Evolutionary conservation across 2,797 vertebrate species (phyloP), one percentile per base, ranked within the genome.

Genomic region (Danio jaintianensis): DNA sequence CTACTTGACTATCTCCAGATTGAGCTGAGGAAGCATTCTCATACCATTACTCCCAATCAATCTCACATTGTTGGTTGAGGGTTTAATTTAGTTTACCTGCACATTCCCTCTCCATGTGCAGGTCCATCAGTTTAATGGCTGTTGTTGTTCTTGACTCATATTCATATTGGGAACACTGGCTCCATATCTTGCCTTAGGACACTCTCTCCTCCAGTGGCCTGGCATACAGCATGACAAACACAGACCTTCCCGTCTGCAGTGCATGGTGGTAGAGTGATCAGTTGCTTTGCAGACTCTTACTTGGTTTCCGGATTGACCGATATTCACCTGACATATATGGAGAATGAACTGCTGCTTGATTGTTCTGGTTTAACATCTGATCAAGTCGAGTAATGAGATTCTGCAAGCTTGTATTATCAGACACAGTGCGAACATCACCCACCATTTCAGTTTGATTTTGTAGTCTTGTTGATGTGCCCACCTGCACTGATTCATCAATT

Each of bases 201-300:
- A 86, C 16, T 84, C 2, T 50, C 1, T 84, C 42, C 80, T 84
- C 3, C 75, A 78, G 11, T 87, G 77, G 2, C 71, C 77, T 47
- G 84, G 75, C 13, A 80, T 2, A 13, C 83, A 77, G 5, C 80
- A 83, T 1, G 53, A 36, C 5, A 88, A 18, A n/a, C 82, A 86
- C 1, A 84, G n/a, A 2, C 6, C 56, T 9, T 86, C 45, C 15
- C 53, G 45, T 16, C 80, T 83, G 55, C 84, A 85, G 8, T 85
- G 84, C 29, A 72, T 18, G 0, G 56, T 5, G 2, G 80, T 84
- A 6, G 85, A 84, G 4, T 84, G 83, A 0, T 86, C 75, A 0
- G 10, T 0, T 0, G 78, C 84, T 43, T 78, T 38, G 6, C 80
- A 83, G 5, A 84, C 82, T 7, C 8, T n/a, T 81, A 10, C 88